Evolutionary conservation across 2,888 invertebrate species (phyloP), one percentile per base, ranked within the genome.

Genomic region (Acanthosepion esculentum): DNA sequence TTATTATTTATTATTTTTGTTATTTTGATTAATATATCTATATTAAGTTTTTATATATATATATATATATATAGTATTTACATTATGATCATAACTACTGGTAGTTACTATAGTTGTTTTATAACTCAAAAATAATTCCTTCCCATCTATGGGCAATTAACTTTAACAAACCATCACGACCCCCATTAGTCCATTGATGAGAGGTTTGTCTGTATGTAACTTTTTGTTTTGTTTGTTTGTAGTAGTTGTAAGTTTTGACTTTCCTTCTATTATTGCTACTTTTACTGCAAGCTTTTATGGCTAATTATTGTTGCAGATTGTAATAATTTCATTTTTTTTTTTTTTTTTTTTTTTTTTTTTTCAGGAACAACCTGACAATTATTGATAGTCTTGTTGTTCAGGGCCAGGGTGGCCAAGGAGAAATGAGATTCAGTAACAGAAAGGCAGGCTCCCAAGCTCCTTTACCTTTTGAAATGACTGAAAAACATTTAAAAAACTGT

Each of bases 281-380:
- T 50, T 92, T 53, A 55, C 91, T 95, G 92, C 50, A 59, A 91
- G 53, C 78, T 91, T 41, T 95, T 93, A 64, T 48, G 92, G 29
- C 92, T 95, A 41, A 78, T 94, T n/a, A 93, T 23, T 23, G 23
- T 59, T 23, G 29, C 33, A 92, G 26, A 91, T 93, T 78, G 20
- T 48, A 91, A 29, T 91, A n/a, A n/a, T n/a, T n/a, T n/a, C n/a
- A n/a, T 92, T 93, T 94, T n/a, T 7, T 59, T 20, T 7, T 94
- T 95, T 91, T 92, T 93, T 94, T n/a, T 7, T 59, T 20, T 7
- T 94, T 95, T 95, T 94, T 95, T 95, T 91, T 48, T 97, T 97
- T 91, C 97, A 98, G 99, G 96, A 99, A 99, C 97, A 99, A 99
- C 97, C 98, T 99, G 96, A 99, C 99, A 0, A 98, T 99, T 91